Percentiles rank a stretch among this genome's conserved stretches.
These are phyloP conservation scores for Catharus bicknelli DNA, from an alignment of 2,113 vertebrate genomes.

Conservation along the genomic window DNA sequence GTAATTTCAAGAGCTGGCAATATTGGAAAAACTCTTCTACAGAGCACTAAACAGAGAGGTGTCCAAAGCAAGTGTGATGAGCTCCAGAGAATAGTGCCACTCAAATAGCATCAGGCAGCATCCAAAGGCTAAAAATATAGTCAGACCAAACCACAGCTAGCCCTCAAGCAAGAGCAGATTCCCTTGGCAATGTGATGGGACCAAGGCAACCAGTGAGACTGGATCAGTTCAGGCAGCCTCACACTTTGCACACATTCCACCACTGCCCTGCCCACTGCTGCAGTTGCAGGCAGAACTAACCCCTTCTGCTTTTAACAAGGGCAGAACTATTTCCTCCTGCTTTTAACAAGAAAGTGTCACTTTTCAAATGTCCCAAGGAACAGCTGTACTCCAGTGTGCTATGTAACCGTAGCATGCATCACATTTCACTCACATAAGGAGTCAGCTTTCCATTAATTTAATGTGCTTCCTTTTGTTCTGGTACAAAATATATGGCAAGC, in stretches of 20 bases:
- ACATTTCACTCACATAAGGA: neutral
- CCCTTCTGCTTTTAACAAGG: neutral
- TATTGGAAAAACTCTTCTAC: neutral
- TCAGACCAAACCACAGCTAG: neutral
- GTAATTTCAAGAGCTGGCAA: neutral
- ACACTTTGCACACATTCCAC: neutral
- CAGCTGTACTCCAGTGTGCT: rapidly evolving
- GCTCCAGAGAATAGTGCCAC: neutral
- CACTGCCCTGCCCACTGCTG: neutral
- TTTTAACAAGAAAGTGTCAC: neutral
- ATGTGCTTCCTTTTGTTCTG: neutral
- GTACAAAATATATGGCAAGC: neutral
- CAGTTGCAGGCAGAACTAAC: neutral
- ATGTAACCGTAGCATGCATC: rapidly evolving
- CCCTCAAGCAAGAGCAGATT: neutral
- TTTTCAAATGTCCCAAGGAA: neutral
- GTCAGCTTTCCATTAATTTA: neutral
- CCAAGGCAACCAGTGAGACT: neutral
- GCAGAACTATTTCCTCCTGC: neutral
- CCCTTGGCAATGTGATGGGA: neutral
- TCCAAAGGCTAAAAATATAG: neutral
- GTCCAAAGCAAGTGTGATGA: neutral
- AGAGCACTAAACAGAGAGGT: neutral
- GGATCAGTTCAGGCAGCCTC: neutral
- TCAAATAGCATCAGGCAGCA: neutral